phyloP scores from a whole-genome alignment of 2,797 vertebrate genomes.

The Xyrichtys novacula region DNA sequence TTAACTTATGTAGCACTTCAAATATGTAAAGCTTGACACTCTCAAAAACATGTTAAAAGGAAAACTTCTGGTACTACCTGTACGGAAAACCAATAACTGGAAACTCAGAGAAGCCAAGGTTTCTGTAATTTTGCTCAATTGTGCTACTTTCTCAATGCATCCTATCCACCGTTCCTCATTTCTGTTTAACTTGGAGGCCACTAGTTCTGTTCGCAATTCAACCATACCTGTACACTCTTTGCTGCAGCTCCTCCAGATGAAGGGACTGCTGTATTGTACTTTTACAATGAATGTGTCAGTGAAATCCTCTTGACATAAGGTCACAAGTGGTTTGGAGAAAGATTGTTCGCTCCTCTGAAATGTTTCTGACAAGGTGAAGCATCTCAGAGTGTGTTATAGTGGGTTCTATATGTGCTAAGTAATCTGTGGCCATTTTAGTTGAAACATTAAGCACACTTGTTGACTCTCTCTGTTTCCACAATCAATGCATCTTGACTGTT shows the following conservation, averaged over 20 bases:
- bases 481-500: background rate
- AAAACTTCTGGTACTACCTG: background rate
- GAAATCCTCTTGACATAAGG: slow-evolving; percentile 8
- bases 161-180: background rate
- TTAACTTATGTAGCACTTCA: no score
- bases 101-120: background rate
- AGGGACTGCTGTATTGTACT: background rate
- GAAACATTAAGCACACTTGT: background rate
- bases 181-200: background rate
- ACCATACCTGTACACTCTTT: background rate
- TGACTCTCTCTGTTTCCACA: background rate
- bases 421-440: background rate
- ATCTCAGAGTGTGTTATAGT: background rate
- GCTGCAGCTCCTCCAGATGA: slow-evolving; percentile 2
- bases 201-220: background rate
- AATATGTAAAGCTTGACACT: no score
- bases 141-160: background rate
- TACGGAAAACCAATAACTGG: background rate
- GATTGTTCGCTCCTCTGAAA: slow-evolving; percentile 2
- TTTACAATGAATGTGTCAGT: background rate
- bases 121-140: background rate
- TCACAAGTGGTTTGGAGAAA: slow-evolving; percentile 4
- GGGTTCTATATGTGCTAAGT: background rate
- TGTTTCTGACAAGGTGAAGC: slow-evolving; percentile 4
- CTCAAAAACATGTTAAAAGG: no score